Base-by-base conservation (phyloP, 1,140 invertebrate genomes). In the Caenorhabditis briggsae region DNA sequence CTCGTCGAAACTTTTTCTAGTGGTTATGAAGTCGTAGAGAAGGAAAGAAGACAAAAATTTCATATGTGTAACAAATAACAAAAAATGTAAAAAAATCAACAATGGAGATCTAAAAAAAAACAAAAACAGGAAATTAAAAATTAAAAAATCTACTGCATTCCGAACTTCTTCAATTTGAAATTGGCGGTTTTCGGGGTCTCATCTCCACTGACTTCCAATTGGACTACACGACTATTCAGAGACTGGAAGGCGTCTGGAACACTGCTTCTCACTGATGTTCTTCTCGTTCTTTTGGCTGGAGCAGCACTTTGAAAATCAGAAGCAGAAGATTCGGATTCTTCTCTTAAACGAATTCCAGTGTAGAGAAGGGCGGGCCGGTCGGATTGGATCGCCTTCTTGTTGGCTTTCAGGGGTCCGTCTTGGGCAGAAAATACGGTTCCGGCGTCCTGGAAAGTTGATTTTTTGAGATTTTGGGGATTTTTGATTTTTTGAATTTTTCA, bases 161-260 rank as follows among this genome's bases (percentile, higher is more conserved):
- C 46, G 23, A 85, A 85, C 41, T 85, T 70, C 23, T 85, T 85
- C 64, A 85, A 16, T 25, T 85, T 85, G 64, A 85, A 85, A 20
- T n/a, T 46, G 33, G 84, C 64, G 5, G 84, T 82, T 33, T 82
- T 82, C 20, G 70, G 64, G 12, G 46, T 14, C 43, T 58, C 64
- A 55, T 55, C 25, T 23, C 56, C 33, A 20, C 33, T 33, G 3
- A 83, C 70, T 53, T 78, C 70, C 9, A 78, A 33, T 53, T 78
- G 70, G 9, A 78, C 0, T 12, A 78, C 18, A 23, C 70, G 70
- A 41, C 70, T 78, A 50, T 78, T 78, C 46, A 78, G 20, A 2
- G 46, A n/a, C 23, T 78, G 18, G n/a, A 78, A 78, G 0, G 70
- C 46, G 20, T 78, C 70, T 78, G 46, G 18, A 46, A 41, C 65